Percentiles rank a stretch among this genome's conserved stretches.
These are phyloP conservation scores for Saxidomus purpurata DNA, from an alignment of 1,140 invertebrate genomes.

Conservation along the genomic window DNA sequence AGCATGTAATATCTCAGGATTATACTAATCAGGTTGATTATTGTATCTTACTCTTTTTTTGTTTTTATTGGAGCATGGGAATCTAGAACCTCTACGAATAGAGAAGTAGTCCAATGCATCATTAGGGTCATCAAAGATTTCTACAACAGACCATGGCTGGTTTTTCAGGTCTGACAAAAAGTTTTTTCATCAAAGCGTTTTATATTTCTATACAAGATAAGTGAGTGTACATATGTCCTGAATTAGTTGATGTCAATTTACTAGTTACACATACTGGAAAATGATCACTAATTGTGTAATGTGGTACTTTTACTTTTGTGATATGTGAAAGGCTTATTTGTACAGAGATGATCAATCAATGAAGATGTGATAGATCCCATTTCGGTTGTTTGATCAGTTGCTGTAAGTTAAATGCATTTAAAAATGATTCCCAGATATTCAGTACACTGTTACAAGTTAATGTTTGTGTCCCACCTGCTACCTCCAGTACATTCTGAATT, in stretches of 20 bases:
- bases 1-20: not conserved
- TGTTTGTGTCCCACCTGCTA: conserved; percentile 9
- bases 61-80: not conserved
- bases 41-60: not conserved
- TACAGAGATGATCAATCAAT: not conserved
- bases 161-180: not conserved
- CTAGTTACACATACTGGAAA: not conserved
- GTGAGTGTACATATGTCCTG: not conserved
- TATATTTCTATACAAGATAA: not conserved
- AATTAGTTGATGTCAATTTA: not conserved
- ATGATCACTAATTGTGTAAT: conserved; percentile 4
- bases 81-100: not conserved
- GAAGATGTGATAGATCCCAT: not conserved
- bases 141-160: not conserved
- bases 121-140: not conserved
- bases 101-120: not conserved
- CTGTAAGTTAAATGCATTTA: not conserved
- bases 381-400: conserved; percentile 1
- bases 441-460: not conserved
- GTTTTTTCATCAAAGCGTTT: conserved; percentile 20
- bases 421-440: not conserved
- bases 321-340: not conserved
- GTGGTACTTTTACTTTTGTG: not conserved
- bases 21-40: conserved; percentile 30
- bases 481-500: too few relatives aligned